Evolutionary conservation across 2,113 vertebrate species (phyloP), one percentile per base, ranked within the genome.

Genomic region (Podarcis muralis): DNA sequence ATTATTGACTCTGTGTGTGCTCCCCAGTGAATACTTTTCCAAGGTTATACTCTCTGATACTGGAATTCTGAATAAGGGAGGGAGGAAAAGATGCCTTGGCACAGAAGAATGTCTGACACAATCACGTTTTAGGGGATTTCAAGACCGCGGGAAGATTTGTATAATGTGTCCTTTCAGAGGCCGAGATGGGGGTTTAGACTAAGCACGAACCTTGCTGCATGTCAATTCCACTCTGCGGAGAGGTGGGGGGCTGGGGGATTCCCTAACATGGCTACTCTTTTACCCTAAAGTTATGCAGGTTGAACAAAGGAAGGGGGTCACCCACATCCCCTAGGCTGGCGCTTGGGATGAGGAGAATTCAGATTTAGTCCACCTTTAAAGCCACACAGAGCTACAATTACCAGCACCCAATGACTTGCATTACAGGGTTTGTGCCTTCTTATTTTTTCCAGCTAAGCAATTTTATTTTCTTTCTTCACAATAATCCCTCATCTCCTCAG

Each of bases 111-210:
- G 35, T 94, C 95, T 93, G 91, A 96, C 93, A 95, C 90, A 82
- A 96, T 94, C 88, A 95, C 95, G 93, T 97, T 97, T 94, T 90
- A 96, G 92, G 93, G 96, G 93, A 97, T 97, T 94, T 96, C 95
- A 95, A 87, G 95, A 93, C 84, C 95, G 88, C 93, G 92, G 91
- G 91, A 91, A 95, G 93, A 96, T 96, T 95, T 96, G 95, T 96
- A 94, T 97, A 96, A 97, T 95, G 91, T 93, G 96, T 97, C 97
- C 96, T 93, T 95, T 96, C 93, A 95, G 95, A 95, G 93, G 89
- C 95, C 91, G 90, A 90, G 93, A 92, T 95, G 93, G 90, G 92
- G 95, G 91, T 95, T 96, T 96, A 96, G 96, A 97, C 96, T 96
- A 97, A 96, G 95, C 94, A 16, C 93, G 95, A 96, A 96, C 96